Conservation (phyloP, 1,140 invertebrate species). For the Drosophila kurseongensis region DNA sequence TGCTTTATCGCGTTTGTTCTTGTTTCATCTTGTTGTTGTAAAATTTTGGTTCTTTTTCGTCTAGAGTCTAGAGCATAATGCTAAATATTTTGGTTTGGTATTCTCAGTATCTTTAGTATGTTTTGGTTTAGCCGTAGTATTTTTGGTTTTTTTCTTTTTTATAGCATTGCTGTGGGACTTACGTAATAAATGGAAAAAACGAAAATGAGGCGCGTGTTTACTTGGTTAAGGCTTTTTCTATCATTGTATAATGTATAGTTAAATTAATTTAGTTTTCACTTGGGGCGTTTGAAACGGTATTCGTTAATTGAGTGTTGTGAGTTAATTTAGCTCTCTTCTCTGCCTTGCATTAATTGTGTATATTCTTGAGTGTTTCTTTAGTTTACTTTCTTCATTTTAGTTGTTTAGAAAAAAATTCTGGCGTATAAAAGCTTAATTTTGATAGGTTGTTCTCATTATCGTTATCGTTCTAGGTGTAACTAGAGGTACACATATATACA, state of each 20-base stretch:
- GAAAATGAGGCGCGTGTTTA: constrained; percentile 64
- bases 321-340: constrained; percentile 29
- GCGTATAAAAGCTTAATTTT: constrained; percentile 76
- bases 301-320: constrained; percentile 60
- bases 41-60: constrained; percentile 76
- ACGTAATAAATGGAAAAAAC: constrained; percentile 35
- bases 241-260: constrained; percentile 51
- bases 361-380: constrained; percentile 46
- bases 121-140: constrained; percentile 36
- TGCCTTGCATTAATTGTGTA: constrained; percentile 29
- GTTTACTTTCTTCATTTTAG: constrained; percentile 31
- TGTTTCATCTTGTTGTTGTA: constrained; percentile 53
- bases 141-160: constrained; percentile 15
- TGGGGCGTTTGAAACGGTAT: constrained; percentile 51
- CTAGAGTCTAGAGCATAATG: constrained; percentile 65
- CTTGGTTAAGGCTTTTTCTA: constrained; percentile 68
- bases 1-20: constrained; percentile 50
- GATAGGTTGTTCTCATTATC: constrained; percentile 34
- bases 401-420: constrained; percentile 77
- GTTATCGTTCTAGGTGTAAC: constrained; percentile 39
- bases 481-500: constrained; percentile 38
- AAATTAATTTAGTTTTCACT: constrained; percentile 37
- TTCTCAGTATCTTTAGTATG: constrained; percentile 28
- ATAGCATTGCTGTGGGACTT: constrained; percentile 53
- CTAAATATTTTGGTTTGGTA: constrained; percentile 46